These are phyloP conservation scores for Drosophila pseudotalamancana DNA, from an alignment of 2,888 invertebrate genomes.

Conservation along the genomic window DNA sequence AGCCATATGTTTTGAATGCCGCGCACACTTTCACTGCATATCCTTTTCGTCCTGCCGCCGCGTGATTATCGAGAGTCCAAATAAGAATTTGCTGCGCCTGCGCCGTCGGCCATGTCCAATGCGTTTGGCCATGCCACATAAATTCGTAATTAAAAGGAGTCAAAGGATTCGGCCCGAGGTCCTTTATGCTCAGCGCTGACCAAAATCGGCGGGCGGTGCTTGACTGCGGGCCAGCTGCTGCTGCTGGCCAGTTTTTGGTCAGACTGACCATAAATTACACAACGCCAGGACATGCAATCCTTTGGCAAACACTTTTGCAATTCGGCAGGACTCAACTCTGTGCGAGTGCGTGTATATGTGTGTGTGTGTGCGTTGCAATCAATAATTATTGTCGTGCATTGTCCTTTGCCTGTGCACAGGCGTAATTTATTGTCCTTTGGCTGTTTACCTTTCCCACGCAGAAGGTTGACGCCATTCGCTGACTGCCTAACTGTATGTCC, in stretches of 20 bases:
- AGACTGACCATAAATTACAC: conserved; percentile 64
- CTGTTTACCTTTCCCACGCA: conserved; percentile 74
- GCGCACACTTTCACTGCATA: conserved; percentile 51
- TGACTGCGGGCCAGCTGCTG: conserved; percentile 43
- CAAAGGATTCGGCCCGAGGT: conserved; percentile 51
- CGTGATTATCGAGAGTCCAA: conserved; percentile 53
- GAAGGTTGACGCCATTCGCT: conserved; percentile 34
- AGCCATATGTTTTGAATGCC: conserved; percentile 33
- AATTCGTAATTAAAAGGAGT: conserved; percentile 49
- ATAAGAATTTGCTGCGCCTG: conserved; percentile 54
- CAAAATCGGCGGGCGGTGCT: conserved; percentile 33
- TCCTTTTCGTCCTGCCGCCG: conserved; percentile 32
- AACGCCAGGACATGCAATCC: conserved; percentile 60
- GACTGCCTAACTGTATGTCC: conserved; percentile 9
- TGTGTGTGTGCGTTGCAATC: conserved; percentile 30
- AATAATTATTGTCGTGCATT: conserved; percentile 70
- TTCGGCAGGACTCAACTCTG: conserved; percentile 22
- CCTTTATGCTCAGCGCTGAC: conserved; percentile 29
- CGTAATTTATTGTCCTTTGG: conserved; percentile 64
- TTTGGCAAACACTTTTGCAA: conserved; percentile 57
- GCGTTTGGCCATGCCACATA: conserved; percentile 46
- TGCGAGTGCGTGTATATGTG: not conserved
- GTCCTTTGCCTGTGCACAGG: conserved; percentile 50
- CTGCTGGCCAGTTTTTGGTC: conserved; percentile 44
- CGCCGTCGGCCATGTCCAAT: conserved; percentile 38